Conservation (phyloP, 2,113 vertebrate genomes). For the Erpornis zantholeuca region DNA sequence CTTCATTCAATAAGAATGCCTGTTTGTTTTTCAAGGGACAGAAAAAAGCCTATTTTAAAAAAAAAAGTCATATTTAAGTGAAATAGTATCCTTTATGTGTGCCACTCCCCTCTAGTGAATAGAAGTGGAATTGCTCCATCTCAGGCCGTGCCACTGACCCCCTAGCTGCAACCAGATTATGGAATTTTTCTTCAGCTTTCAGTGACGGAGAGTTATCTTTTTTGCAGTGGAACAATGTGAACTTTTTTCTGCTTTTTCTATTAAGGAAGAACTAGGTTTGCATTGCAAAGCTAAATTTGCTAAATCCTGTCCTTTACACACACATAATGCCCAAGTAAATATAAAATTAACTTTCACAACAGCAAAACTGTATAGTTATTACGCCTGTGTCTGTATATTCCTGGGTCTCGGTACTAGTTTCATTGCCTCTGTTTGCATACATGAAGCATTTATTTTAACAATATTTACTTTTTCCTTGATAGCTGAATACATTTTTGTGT, state of each 20-base stretch:
- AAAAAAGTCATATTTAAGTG: background rate
- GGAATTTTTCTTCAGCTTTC: background rate
- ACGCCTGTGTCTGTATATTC: background rate
- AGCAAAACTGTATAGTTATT: background rate
- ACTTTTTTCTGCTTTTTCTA: background rate
- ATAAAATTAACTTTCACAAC: background rate
- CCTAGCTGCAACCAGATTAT: background rate
- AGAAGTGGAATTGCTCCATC: conserved; percentile 3
- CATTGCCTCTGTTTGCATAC: background rate
- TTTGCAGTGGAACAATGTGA: background rate
- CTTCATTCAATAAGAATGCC: background rate
- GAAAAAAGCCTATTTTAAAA: background rate
- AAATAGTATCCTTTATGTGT: background rate
- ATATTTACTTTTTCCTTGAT: background rate
- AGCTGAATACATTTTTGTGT: background rate
- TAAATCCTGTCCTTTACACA: background rate
- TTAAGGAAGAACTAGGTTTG: background rate
- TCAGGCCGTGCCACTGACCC: background rate
- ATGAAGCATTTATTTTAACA: background rate
- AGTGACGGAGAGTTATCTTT: background rate
- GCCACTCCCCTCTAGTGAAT: conserved; percentile 46
- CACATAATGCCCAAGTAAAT: background rate
- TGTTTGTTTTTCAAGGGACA: background rate
- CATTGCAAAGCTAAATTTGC: background rate
- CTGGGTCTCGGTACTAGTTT: background rate